Percentiles rank a stretch among this genome's conserved stretches.
Conservation (phyloP, 1,140 invertebrate species). For the Panagrolaimus sp. region DNA sequence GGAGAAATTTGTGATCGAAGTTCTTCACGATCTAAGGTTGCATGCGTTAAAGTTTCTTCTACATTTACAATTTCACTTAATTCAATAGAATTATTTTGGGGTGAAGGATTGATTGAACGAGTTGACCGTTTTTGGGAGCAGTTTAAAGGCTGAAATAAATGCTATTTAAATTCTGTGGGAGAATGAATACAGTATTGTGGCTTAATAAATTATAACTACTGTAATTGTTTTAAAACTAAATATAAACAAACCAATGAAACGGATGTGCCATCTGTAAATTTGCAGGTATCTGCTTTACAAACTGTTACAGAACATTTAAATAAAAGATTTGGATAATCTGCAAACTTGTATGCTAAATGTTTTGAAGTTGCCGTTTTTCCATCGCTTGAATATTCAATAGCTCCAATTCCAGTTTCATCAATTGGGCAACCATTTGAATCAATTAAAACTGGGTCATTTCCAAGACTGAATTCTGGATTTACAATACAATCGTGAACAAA, state of each 20-base stretch:
- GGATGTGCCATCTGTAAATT: not conserved
- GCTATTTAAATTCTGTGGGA: no score
- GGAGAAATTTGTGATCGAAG: no score
- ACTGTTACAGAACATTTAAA: conserved; percentile 24
- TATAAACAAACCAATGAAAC: not conserved
- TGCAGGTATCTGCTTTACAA: not conserved
- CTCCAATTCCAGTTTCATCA: not conserved
- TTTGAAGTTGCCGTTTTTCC: conserved; percentile 13
- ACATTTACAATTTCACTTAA: no score
- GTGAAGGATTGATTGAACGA: no score
- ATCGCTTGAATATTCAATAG: conserved; percentile 15
- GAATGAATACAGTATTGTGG: no score
- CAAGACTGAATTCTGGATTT: not conserved
- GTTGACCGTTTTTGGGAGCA: no score
- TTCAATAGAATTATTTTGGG: no score
- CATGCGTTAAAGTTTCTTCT: no score
- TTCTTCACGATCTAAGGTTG: no score
- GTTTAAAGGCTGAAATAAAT: no score
- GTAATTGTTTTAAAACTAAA: no score
- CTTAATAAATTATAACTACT: no score
- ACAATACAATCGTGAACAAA: conserved; percentile 9
- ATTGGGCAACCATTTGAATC: not conserved
- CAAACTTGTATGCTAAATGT: conserved; percentile 23
- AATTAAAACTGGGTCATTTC: not conserved
- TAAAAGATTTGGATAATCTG: conserved; percentile 25